These are phyloP conservation scores for Heteractis magnifica DNA, from an alignment of 92 coral and sea anemone genomes.

Conservation along the genomic window DNA sequence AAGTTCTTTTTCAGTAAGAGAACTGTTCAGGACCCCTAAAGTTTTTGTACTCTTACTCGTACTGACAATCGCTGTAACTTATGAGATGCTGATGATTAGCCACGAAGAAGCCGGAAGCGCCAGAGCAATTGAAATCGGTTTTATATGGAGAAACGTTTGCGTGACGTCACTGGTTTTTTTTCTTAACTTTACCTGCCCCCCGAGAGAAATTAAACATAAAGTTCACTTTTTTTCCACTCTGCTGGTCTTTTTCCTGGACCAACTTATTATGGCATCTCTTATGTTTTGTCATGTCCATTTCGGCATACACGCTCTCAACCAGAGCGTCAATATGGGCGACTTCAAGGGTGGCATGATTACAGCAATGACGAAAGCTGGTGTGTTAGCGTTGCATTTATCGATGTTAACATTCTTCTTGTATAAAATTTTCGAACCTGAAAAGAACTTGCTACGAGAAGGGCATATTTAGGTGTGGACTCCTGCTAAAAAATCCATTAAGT, in stretches of 20 bases:
- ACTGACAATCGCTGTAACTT: not conserved
- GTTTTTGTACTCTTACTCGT: not conserved
- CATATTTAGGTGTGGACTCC: not conserved
- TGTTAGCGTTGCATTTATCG: constrained; percentile 5
- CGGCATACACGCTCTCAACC: constrained; percentile 2
- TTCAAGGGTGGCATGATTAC: not conserved
- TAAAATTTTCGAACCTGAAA: not conserved
- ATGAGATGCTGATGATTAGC: not conserved
- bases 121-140: constrained; percentile 23
- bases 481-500: not conserved
- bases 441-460: constrained; percentile 17
- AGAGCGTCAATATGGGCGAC: not conserved
- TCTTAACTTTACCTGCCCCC: constrained; percentile 19
- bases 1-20: not conserved
- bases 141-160: constrained; percentile 21
- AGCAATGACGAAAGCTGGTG: constrained; percentile 14
- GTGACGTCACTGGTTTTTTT: constrained; percentile 18
- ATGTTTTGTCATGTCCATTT: constrained; percentile 14
- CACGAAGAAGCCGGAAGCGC: constrained; percentile 17
- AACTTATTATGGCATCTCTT: constrained; percentile 8
- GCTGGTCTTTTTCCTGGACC: constrained; percentile 19
- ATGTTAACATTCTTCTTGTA: constrained; percentile 10
- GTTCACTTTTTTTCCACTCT: constrained; percentile 8
- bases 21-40: not conserved
- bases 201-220: not conserved